A percentile compares a stretch with the other conserved stretches of the same genome.
phyloP scores from a whole-genome alignment of 92 coral and sea anemone species.

The Porites rus region DNA sequence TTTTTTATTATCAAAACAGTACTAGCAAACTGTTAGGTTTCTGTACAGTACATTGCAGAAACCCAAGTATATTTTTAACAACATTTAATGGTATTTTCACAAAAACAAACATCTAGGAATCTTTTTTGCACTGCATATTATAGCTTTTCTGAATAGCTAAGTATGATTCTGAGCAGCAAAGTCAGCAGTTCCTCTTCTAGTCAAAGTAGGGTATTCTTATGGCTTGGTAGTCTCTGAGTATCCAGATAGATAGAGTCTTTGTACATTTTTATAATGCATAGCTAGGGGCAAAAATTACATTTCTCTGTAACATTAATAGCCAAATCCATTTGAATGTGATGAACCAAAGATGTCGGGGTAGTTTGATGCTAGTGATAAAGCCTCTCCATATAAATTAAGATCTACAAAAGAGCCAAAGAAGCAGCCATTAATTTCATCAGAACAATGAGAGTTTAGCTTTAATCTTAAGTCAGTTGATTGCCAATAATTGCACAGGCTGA shows the following conservation, averaged over 20 bases:
- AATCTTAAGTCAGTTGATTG: neutral
- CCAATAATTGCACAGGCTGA: too few relatives aligned
- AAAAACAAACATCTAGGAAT: too few relatives aligned
- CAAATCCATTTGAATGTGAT: conserved; percentile 78
- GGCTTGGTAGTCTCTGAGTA: neutral
- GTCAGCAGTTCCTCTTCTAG: too few relatives aligned
- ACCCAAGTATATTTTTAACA: too few relatives aligned
- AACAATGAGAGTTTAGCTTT: neutral
- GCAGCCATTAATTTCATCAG: neutral
- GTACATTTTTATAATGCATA: neutral
- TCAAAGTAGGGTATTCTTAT: too few relatives aligned
- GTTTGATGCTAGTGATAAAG: conserved; percentile 66
- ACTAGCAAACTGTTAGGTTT: too few relatives aligned
- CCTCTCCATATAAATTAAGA: conserved; percentile 79
- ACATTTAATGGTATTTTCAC: too few relatives aligned
- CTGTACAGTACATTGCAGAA: too few relatives aligned
- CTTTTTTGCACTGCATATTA: too few relatives aligned
- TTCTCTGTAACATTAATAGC: conserved; percentile 6
- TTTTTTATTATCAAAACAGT: too few relatives aligned
- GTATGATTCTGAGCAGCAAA: too few relatives aligned
- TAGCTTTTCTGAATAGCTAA: too few relatives aligned
- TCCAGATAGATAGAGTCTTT: neutral
- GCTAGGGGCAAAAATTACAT: neutral
- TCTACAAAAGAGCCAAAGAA: conserved; percentile 49
- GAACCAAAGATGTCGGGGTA: conserved; percentile 85